A percentile compares a stretch with the other conserved stretches of the same genome.
phyloP scores from a whole-genome alignment of 2,888 invertebrate genomes.

The Habrosyne pyritoides region DNA sequence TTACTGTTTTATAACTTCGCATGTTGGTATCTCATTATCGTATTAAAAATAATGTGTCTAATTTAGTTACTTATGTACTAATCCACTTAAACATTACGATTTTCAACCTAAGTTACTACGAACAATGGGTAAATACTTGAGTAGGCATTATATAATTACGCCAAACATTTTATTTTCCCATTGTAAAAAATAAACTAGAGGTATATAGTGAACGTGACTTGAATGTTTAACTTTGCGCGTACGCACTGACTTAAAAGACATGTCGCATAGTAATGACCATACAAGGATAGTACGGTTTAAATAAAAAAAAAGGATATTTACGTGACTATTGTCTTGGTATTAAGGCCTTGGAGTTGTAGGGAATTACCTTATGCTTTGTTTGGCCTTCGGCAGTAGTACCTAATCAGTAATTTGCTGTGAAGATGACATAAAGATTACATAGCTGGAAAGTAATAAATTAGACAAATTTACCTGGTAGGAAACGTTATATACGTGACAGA shows the following conservation, averaged over 20 bases:
- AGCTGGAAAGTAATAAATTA: background rate
- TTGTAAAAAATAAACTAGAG: constrained; percentile 10
- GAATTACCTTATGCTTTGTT: constrained; percentile 2
- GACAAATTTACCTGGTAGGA: no score
- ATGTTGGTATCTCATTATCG: no score
- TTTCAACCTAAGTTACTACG: no score
- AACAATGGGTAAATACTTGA: background rate
- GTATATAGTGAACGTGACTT: constrained; percentile 5
- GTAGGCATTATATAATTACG: constrained; percentile 3
- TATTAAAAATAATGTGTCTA: no score
- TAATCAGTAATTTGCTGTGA: background rate
- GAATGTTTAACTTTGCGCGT: constrained; percentile 8
- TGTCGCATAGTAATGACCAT: constrained; percentile 12
- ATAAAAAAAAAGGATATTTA: constrained; percentile 9
- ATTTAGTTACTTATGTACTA: no score
- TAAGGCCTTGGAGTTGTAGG: constrained; percentile 9
- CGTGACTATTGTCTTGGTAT: constrained; percentile 17
- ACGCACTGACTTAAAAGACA: constrained; percentile 3
- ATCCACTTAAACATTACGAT: no score
- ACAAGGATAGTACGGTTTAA: constrained; percentile 5
- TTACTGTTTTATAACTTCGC: no score
- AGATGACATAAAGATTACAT: background rate
- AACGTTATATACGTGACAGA: no score
- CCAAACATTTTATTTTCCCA: constrained; percentile 1
- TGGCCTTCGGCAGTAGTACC: background rate